Evolutionary conservation across 2,797 vertebrate genomes (phyloP).

Genomic region (Dipus sagitta): DNA sequence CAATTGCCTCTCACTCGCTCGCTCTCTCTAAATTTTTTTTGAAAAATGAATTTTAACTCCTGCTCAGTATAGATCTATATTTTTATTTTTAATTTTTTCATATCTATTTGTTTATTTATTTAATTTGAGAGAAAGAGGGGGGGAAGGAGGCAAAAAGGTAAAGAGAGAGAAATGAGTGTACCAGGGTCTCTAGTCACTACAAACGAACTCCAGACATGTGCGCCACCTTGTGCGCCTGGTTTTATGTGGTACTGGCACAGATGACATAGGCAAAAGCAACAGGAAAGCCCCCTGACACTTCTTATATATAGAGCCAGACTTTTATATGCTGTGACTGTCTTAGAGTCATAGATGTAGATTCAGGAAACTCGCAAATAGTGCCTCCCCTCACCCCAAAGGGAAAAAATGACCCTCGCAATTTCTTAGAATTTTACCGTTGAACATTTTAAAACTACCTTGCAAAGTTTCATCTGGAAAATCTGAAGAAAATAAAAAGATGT

Average conservation of each 20-base stretch:
- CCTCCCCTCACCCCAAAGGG: neutral
- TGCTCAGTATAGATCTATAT: neutral
- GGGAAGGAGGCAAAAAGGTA: too few species aligned
- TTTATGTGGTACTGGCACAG: neutral
- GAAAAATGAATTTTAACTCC: slow-evolving; percentile 8
- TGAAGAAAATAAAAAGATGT: neutral
- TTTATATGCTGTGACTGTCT: neutral
- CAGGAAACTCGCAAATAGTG: neutral
- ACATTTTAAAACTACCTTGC: neutral
- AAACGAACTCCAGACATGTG: too few species aligned
- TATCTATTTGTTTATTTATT: too few species aligned
- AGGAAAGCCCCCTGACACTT: neutral
- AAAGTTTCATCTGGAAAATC: slow-evolving; percentile 2
- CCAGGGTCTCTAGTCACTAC: too few species aligned
- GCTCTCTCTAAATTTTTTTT: too few species aligned
- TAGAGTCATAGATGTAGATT: fast-evolving
- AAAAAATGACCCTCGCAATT: neutral
- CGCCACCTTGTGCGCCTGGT: too few species aligned
- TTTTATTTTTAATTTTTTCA: neutral
- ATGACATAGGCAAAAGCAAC: neutral
- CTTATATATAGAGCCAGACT: neutral
- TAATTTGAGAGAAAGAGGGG: too few species aligned
- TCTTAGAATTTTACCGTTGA: neutral
- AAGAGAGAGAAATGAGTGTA: too few species aligned
- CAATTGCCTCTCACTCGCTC: too few species aligned